These are phyloP conservation scores for Clarias laeviceps DNA, from an alignment of 2,797 vertebrate species.

Conservation along the genomic window DNA sequence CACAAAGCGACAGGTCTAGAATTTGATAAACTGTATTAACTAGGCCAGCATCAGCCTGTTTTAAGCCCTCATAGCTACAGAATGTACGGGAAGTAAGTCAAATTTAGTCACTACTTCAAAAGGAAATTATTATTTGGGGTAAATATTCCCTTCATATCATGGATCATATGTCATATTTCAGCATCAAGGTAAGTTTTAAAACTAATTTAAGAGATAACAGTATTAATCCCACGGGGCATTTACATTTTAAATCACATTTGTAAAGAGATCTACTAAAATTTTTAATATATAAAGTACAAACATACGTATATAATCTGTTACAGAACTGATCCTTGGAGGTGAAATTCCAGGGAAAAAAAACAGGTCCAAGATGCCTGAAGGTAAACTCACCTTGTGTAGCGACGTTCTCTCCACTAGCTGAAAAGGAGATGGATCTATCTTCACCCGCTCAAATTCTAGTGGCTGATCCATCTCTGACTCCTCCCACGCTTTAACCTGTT, in stretches of 20 bases:
- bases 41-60: background rate
- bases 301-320: background rate
- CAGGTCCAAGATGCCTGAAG: background rate
- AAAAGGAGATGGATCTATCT: constrained; percentile 90
- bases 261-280: background rate
- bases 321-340: background rate
- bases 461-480: constrained; percentile 83
- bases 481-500: constrained; percentile 90
- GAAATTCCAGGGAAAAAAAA: background rate
- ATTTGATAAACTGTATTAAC: background rate
- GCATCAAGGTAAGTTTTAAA: background rate
- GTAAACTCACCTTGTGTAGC: constrained; percentile 83
- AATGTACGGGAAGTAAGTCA: background rate
- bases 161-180: background rate
- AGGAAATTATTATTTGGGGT: background rate
- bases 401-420: constrained; percentile 95
- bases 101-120: background rate
- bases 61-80: background rate
- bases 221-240: background rate
- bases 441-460: constrained; percentile 88
- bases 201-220: background rate
- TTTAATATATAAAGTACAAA: background rate
- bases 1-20: background rate
- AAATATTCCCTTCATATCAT: background rate
- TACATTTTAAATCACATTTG: background rate